A percentile compares a stretch with the other conserved stretches of the same genome.
Conservation (phyloP, 2,797 vertebrate species). For the Mareca penelope region DNA sequence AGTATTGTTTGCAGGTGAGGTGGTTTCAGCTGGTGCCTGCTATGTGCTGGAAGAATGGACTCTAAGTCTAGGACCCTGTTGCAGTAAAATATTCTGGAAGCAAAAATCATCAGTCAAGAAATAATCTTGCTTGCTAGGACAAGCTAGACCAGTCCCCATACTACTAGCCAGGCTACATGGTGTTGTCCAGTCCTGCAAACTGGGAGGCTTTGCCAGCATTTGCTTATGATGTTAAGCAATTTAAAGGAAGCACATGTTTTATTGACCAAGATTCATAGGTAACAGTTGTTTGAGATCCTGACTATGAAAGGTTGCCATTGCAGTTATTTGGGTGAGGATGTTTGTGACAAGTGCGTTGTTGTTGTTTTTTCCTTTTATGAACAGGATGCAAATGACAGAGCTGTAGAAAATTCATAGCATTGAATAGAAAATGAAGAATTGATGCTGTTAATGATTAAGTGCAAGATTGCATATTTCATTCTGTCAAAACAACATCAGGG, state of each 20-base stretch:
- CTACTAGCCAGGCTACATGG: background rate
- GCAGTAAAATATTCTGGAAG: background rate
- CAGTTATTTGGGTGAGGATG: background rate
- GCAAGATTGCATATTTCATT: background rate
- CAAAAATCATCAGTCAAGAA: background rate
- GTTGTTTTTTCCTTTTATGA: background rate
- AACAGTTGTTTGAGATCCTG: background rate
- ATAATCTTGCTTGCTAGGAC: background rate
- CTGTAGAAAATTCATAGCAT: background rate
- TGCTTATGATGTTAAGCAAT: fast-evolving
- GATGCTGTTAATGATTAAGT: background rate
- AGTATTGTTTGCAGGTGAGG: background rate
- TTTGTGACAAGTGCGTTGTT: background rate
- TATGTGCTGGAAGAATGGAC: background rate
- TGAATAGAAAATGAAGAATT: background rate
- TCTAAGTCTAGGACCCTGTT: background rate
- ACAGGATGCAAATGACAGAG: background rate
- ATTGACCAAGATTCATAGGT: background rate
- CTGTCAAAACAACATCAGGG: background rate
- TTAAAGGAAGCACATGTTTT: background rate
- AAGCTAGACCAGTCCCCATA: background rate
- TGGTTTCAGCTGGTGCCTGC: background rate
- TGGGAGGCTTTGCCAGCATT: background rate
- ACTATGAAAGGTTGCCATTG: background rate
- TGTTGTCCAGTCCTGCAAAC: background rate